These are phyloP conservation scores for Hemichromis elongatus DNA, from an alignment of 2,113 vertebrate genomes.

Conservation along the genomic window DNA sequence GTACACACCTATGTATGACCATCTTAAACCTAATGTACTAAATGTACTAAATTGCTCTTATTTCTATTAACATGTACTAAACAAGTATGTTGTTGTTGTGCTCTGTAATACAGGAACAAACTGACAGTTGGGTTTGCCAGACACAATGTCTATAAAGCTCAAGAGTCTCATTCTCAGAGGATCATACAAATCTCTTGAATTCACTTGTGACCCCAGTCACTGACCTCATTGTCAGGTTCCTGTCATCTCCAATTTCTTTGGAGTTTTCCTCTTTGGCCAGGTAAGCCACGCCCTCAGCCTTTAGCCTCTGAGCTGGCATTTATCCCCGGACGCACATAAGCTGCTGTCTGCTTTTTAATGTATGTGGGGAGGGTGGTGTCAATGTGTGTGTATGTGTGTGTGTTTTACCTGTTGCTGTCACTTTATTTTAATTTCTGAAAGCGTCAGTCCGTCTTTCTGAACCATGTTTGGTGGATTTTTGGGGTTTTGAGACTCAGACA, in stretches of 20 bases:
- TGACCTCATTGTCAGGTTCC: constrained; percentile 1
- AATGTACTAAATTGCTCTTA: too few relatives aligned
- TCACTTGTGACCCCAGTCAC: constrained; percentile 22
- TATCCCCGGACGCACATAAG: constrained; percentile 53
- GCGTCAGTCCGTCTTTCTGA: neutral
- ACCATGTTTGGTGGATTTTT: neutral
- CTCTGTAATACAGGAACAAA: neutral
- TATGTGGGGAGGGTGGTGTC: neutral
- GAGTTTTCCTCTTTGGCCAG: constrained; percentile 21
- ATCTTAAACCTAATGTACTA: neutral
- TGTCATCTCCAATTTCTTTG: constrained; percentile 35
- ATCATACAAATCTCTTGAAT: constrained; percentile 34
- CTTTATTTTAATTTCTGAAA: neutral
- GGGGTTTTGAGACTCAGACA: constrained; percentile 6
- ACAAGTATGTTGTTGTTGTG: neutral
- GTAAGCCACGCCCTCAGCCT: constrained; percentile 45
- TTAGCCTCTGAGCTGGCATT: constrained; percentile 58
- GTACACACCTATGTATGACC: neutral
- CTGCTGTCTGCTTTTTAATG: constrained; percentile 54
- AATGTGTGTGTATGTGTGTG: neutral
- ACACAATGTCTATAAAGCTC: neutral
- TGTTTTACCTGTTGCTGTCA: neutral
- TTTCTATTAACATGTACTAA: too few relatives aligned
- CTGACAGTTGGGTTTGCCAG: neutral
- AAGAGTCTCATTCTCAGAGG: constrained; percentile 19